A percentile compares a stretch with the other conserved stretches of the same genome.
Conservation (phyloP, 2,797 vertebrate species). For the Bovichtus variegatus region DNA sequence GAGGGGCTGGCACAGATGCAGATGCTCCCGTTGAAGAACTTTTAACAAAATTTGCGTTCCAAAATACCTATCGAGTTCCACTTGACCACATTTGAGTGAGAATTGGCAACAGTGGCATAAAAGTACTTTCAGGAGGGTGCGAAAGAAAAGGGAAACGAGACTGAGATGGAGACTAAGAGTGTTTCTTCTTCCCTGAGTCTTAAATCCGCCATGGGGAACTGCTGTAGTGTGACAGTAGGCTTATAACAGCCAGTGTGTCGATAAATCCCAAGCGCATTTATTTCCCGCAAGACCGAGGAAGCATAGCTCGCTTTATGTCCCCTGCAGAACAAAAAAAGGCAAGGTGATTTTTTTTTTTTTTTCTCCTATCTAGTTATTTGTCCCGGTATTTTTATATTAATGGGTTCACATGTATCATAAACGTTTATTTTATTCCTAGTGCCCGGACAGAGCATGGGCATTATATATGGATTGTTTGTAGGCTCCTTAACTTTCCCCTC, state of each 20-base stretch:
- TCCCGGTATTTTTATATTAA: slow-evolving; percentile 66
- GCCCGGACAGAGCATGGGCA: slow-evolving; percentile 10
- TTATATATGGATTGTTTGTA: slow-evolving; percentile 34
- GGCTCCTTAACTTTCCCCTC: slow-evolving; percentile 15
- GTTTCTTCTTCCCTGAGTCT: slow-evolving; percentile 74
- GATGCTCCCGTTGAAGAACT: slow-evolving; percentile 22
- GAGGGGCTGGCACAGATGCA: slow-evolving; percentile 8
- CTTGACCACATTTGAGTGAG: slow-evolving; percentile 46
- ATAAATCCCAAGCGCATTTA: slow-evolving; percentile 83
- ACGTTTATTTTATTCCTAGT: slow-evolving; percentile 29
- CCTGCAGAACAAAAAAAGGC: slow-evolving; percentile 56
- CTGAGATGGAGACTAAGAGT: slow-evolving; percentile 73
- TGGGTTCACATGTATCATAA: slow-evolving; percentile 52
- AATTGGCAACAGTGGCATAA: slow-evolving; percentile 47
- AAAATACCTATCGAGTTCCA: slow-evolving; percentile 47
- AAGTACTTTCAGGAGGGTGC: slow-evolving; percentile 38
- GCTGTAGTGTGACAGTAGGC: slow-evolving; percentile 83
- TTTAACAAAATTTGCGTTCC: slow-evolving; percentile 11
- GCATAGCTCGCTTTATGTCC: slow-evolving; percentile 69
- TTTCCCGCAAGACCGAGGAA: slow-evolving; percentile 76
- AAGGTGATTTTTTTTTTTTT: slow-evolving; percentile 49
- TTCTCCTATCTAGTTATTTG: slow-evolving; percentile 51
- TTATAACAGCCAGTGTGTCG: slow-evolving; percentile 82
- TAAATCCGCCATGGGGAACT: slow-evolving; percentile 75
- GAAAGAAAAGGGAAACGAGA: slow-evolving; percentile 65